Percentiles rank a stretch among this genome's conserved stretches.
Conservation (phyloP, 2,888 invertebrate genomes). For the Hesperia comma region DNA sequence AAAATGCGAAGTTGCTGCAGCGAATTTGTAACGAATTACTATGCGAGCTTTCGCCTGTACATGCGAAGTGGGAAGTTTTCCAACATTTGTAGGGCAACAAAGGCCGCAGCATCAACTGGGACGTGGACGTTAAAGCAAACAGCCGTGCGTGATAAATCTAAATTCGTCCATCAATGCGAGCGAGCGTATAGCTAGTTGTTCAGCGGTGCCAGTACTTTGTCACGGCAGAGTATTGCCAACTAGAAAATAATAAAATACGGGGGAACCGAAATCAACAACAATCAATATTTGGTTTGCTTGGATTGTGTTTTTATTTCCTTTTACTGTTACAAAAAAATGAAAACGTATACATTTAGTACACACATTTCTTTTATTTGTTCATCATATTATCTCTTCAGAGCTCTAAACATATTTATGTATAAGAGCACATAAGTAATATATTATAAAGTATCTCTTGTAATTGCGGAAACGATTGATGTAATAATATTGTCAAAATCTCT, state of each 20-base stretch:
- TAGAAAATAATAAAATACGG: constrained; percentile 23
- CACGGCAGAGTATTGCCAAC: constrained; percentile 45
- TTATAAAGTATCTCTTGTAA: too few relatives aligned
- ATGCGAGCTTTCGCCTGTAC: constrained; percentile 4
- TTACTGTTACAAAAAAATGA: too few relatives aligned
- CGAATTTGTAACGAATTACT: constrained; percentile 21
- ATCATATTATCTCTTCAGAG: too few relatives aligned
- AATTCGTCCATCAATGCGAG: constrained; percentile 62
- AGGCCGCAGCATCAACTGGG: constrained; percentile 22
- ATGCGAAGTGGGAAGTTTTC: constrained; percentile 24
- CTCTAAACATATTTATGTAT: too few relatives aligned
- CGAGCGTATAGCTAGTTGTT: constrained; percentile 24
- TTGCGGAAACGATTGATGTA: too few relatives aligned
- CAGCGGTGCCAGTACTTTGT: constrained; percentile 54
- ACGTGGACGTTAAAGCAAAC: constrained; percentile 56
- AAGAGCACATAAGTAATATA: too few relatives aligned
- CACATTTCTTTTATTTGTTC: not conserved
- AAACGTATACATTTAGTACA: not conserved
- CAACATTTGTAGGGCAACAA: constrained; percentile 30
- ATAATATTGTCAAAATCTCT: too few relatives aligned
- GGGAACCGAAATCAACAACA: constrained; percentile 12
- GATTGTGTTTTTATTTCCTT: not conserved
- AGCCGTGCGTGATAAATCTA: constrained; percentile 63
- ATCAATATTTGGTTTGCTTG: not conserved
- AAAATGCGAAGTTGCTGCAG: not conserved